phyloP scores from a whole-genome alignment of 2,113 vertebrate species.

The Neolamprologus sp. region DNA sequence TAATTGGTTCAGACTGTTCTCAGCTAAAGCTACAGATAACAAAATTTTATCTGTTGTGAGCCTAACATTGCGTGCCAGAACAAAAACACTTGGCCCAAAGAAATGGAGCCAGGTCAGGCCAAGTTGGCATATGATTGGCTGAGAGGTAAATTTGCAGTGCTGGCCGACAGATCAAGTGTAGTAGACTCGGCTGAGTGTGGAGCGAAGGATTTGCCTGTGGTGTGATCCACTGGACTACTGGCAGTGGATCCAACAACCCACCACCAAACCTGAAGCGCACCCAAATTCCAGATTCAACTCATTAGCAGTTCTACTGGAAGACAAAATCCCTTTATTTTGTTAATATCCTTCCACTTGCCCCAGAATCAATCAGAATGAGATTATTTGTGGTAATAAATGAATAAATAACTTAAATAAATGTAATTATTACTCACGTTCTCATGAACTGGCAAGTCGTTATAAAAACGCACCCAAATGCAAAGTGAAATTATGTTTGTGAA shows the following conservation, averaged over 20 bases:
- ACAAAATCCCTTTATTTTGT: neutral
- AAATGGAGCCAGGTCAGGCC: neutral
- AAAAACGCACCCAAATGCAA: neutral
- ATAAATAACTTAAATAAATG: neutral
- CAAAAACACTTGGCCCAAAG: neutral
- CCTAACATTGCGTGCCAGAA: neutral
- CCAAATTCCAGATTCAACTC: rapidly evolving
- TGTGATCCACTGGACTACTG: neutral
- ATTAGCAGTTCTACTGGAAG: neutral
- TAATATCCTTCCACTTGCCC: rapidly evolving
- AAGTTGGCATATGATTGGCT: neutral
- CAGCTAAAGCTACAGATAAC: neutral
- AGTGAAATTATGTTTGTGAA: rapidly evolving
- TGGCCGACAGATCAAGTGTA: neutral
- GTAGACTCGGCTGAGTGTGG: neutral
- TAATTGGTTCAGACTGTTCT: neutral
- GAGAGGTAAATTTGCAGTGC: neutral
- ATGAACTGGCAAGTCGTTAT: neutral
- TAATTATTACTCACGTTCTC: neutral
- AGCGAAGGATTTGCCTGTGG: rapidly evolving
- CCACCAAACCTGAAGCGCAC: rapidly evolving
- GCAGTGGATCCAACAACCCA: neutral
- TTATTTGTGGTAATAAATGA: rapidly evolving
- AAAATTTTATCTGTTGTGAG: rapidly evolving
- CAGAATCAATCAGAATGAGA: rapidly evolving